Evolutionary conservation across 2,888 invertebrate genomes (phyloP).

Genomic region (Ectemnius cavifrons): DNA sequence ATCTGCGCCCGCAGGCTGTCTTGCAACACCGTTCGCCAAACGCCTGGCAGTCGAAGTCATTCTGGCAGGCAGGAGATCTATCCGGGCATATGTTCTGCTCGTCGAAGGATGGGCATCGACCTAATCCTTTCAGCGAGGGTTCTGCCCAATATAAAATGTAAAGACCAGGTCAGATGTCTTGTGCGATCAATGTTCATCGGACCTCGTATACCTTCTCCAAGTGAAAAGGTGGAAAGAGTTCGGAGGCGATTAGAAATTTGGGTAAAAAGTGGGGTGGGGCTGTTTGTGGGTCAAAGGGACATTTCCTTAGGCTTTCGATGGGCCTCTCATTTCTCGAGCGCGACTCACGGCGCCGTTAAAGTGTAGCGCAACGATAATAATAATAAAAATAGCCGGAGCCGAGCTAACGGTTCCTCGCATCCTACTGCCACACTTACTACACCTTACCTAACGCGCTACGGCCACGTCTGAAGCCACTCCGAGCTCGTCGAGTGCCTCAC

Average conservation of each 20-base stretch:
- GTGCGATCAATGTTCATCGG: too few relatives aligned
- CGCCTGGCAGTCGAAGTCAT: constrained; percentile 82
- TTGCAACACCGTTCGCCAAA: constrained; percentile 83
- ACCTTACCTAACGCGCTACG: constrained; percentile 54
- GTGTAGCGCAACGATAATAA: constrained; percentile 54
- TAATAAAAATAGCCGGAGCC: constrained; percentile 73
- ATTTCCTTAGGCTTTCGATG: constrained; percentile 1
- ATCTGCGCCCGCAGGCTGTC: constrained; percentile 82
- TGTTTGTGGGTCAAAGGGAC: constrained; percentile 39
- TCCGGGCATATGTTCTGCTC: constrained; percentile 80
- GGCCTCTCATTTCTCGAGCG: constrained; percentile 46
- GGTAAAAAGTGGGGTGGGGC: not conserved
- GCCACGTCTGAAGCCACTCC: constrained; percentile 36
- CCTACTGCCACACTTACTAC: constrained; percentile 77
- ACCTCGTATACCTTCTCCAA: too few relatives aligned
- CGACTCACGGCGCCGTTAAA: constrained; percentile 28
- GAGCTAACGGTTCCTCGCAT: constrained; percentile 75
- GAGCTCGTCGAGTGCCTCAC: constrained; percentile 13
- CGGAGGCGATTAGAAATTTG: not conserved
- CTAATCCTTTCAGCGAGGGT: constrained; percentile 58
- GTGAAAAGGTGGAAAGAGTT: not conserved
- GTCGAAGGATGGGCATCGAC: constrained; percentile 74
- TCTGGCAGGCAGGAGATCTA: constrained; percentile 81
- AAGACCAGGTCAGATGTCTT: not conserved
- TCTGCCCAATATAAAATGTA: constrained; percentile 52